phyloP scores from a whole-genome alignment of 2,888 invertebrate species.

The Agrotis exclamationis region DNA sequence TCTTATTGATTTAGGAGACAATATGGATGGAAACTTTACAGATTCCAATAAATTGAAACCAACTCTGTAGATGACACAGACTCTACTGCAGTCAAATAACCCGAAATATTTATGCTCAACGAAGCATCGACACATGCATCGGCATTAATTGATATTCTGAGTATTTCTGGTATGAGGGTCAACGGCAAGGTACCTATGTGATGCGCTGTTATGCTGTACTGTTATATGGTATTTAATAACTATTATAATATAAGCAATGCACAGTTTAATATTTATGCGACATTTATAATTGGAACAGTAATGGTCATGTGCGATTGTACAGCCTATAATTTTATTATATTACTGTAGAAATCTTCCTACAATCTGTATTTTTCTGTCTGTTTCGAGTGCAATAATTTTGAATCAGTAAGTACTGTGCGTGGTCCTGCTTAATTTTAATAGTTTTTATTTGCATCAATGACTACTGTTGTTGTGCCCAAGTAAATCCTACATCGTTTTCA shows the following conservation, averaged over 20 bases:
- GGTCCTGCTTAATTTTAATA: no score
- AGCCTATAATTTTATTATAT: no score
- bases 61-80: not conserved
- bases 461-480: no score
- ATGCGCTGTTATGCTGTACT: conserved; percentile 1
- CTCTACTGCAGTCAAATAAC: conserved; percentile 1
- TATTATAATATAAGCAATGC: conserved; percentile 21
- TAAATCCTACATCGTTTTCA: no score
- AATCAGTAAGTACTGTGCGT: no score
- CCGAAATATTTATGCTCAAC: conserved; percentile 7
- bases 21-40: no score
- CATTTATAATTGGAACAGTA: not conserved
- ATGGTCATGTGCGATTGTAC: not conserved
- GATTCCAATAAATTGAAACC: not conserved
- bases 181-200: conserved; percentile 12
- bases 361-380: no score
- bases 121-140: not conserved
- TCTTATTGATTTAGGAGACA: not conserved
- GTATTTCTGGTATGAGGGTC: conserved; percentile 1
- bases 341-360: no score
- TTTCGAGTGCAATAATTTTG: no score
- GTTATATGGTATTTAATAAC: conserved; percentile 13
- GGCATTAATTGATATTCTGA: conserved; percentile 20
- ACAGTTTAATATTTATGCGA: conserved; percentile 15
- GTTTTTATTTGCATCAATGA: no score